Evolutionary conservation across 1,140 invertebrate species (phyloP).

Genomic region (Apis dorsata): DNA sequence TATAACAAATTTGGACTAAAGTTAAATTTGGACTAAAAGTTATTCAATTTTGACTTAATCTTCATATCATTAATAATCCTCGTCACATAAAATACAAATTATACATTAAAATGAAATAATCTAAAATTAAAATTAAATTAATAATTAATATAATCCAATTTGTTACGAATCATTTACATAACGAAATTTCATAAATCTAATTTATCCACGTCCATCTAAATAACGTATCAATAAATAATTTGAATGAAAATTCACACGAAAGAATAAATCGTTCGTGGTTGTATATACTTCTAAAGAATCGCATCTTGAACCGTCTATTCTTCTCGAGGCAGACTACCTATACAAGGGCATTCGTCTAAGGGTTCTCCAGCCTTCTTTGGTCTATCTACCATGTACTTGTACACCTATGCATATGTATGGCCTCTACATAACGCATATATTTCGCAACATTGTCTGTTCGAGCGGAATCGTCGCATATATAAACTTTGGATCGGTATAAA

Average conservation of each 20-base stretch:
- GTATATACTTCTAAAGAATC: not conserved
- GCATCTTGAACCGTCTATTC: constrained; percentile 11
- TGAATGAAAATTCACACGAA: not conserved
- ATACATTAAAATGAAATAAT: no score
- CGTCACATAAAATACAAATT: no score
- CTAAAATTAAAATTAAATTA: no score
- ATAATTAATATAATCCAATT: no score
- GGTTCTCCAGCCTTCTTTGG: constrained; percentile 38
- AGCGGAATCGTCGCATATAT: not conserved
- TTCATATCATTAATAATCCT: no score
- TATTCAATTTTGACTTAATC: no score
- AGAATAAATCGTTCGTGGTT: not conserved
- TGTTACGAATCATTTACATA: no score
- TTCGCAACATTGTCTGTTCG: constrained; percentile 11
- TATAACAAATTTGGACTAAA: no score
- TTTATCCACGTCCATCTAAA: not conserved
- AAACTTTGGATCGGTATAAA: not conserved
- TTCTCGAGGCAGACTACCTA: constrained; percentile 39
- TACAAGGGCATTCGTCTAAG: constrained; percentile 51
- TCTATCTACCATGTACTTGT: constrained; percentile 7
- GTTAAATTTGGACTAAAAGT: no score
- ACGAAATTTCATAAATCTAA: no score
- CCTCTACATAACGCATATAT: constrained; percentile 24
- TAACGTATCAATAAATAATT: not conserved
- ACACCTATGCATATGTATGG: constrained; percentile 31